These are phyloP conservation scores for Argopecten irradians DNA, from an alignment of 1,140 invertebrate genomes.

Conservation along the genomic window DNA sequence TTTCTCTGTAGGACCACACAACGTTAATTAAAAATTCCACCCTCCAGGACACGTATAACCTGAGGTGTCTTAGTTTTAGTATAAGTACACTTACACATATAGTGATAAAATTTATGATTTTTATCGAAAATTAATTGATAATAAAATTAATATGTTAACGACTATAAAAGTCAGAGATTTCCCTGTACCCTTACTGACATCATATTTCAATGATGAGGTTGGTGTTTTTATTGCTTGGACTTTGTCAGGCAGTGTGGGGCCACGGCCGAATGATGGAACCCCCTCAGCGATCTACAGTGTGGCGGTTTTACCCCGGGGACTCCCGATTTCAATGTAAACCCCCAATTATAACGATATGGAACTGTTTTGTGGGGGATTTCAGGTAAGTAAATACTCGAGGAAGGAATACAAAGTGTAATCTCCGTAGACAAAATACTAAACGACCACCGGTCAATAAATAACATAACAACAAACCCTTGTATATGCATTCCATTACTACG, in stretches of 20 bases:
- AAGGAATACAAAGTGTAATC: too few relatives aligned
- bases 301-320: conserved; percentile 88
- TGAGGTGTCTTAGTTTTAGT: background rate
- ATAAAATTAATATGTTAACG: background rate
- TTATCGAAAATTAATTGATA: background rate
- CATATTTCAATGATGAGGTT: background rate
- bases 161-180: background rate
- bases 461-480: too few relatives aligned
- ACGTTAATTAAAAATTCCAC: background rate
- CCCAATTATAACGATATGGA: conserved; percentile 96
- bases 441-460: too few relatives aligned
- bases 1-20: background rate
- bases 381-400: too few relatives aligned
- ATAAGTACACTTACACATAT: background rate
- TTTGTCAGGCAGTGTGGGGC: conserved; percentile 73
- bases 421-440: too few relatives aligned
- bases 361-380: conserved; percentile 87
- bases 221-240: background rate
- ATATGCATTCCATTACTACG: too few relatives aligned
- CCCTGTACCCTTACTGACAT: background rate
- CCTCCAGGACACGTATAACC: background rate
- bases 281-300: conserved; percentile 93
- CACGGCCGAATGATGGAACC: conserved; percentile 92
- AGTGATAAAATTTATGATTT: background rate
- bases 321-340: conserved; percentile 85